Percentiles rank a stretch among this genome's conserved stretches.
phyloP scores from a whole-genome alignment of 2,113 vertebrate species.

The Poecile atricapillus region DNA sequence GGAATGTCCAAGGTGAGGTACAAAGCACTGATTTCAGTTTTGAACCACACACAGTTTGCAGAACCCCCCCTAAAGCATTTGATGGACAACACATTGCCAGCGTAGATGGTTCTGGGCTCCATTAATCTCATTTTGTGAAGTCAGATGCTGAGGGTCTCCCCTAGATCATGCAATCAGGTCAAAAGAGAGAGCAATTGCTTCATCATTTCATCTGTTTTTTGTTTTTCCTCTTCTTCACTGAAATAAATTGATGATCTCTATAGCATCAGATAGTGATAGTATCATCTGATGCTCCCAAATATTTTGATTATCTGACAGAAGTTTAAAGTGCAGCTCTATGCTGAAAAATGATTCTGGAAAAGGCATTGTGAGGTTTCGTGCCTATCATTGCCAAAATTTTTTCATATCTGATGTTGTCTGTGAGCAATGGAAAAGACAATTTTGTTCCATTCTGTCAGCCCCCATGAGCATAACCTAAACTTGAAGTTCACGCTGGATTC shows the following conservation, averaged over 20 bases:
- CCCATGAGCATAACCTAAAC: not conserved
- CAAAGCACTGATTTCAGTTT: not conserved
- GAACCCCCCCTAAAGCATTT: not conserved
- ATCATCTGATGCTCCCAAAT: not conserved
- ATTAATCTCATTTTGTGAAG: not conserved
- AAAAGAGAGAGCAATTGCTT: slow-evolving; percentile 2
- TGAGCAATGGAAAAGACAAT: not conserved
- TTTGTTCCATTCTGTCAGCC: not conserved
- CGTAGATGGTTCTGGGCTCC: not conserved
- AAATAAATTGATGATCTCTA: not conserved
- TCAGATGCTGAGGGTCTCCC: not conserved
- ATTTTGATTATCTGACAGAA: not conserved
- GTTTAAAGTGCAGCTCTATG: not conserved
- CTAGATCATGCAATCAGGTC: not conserved
- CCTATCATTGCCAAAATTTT: slow-evolving; percentile 23
- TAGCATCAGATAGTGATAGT: not conserved
- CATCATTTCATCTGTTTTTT: not conserved
- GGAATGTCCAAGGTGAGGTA: not conserved
- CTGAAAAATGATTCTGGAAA: not conserved
- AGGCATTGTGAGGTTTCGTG: not conserved
- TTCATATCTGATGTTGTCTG: not conserved
- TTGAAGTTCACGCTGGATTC: not conserved
- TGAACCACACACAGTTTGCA: not conserved
- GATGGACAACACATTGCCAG: not conserved
- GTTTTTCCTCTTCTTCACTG: not conserved